Base-by-base conservation (phyloP, 2,113 vertebrate genomes). In the Clarias magur region DNA sequence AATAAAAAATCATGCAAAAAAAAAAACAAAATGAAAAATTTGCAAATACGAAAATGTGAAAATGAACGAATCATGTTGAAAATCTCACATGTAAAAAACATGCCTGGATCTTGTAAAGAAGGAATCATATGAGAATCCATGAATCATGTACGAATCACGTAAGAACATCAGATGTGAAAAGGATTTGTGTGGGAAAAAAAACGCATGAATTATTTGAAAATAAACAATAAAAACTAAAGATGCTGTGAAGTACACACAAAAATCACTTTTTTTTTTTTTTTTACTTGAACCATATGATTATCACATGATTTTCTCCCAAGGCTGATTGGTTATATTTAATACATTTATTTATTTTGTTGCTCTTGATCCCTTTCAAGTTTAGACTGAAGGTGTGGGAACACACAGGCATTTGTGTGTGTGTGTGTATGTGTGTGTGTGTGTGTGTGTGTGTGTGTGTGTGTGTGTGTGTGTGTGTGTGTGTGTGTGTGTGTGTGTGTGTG, bases 401-500 rank as follows among this genome's bases (percentile, higher is more conserved):
- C 75, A 79, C 60, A 23, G 73, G 17, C 42, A 17, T 16, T 23
- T 78, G 13, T 78, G 48, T 88, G 82, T 82, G 38, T 78, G 19
- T 57, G 48, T 80, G 42, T 84, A 62, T 83, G 73, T 76, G 65
- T 42, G 76, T 85, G 79, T 75, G 65, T 42, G 57, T 86, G 34
- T 79, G 21, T 79, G 62, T 85, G 65, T 85, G 56, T 82, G 19
- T 65, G 42, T 83, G 76, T 85, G 79, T 75, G 65, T 42, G 57
- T 86, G 34, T 79, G 21, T 79, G 62, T 85, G 65, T 85, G 56
- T 82, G 19, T 65, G 42, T 83, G n/a, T n/a, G 42, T 78, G 17
- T 83, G 76, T 85, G 79, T 75, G 65, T 42, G 57, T 85, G 34
- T 79, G 21, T 79, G 62, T 85, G 65, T 85, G 56, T 82, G 19